Conservation (phyloP, 1,140 invertebrate species). For the Cyphomyrmex costatus region DNA sequence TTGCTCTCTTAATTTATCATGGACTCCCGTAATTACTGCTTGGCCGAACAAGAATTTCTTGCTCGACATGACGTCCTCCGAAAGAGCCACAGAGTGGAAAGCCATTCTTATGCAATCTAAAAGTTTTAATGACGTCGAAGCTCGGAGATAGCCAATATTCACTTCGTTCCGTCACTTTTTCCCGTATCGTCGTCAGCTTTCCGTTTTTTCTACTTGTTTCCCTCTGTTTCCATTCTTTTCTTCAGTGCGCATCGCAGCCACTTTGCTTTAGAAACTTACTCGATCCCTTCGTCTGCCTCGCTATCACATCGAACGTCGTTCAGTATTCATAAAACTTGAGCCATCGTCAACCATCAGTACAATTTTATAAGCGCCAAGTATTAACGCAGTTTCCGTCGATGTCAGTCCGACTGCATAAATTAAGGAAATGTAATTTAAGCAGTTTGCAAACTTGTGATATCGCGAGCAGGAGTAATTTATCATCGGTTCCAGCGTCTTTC, state of each 20-base stretch:
- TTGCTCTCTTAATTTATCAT: slow-evolving; percentile 76
- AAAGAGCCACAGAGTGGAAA: slow-evolving; percentile 69
- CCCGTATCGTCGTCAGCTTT: slow-evolving; percentile 68
- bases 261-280: slow-evolving; percentile 41
- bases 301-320: slow-evolving; percentile 30
- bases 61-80: slow-evolving; percentile 68
- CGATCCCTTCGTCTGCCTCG: background rate
- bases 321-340: slow-evolving; percentile 51
- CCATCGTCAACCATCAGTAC: slow-evolving; percentile 54
- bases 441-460: slow-evolving; percentile 58
- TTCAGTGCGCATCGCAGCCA: slow-evolving; percentile 47
- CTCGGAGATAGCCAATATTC: slow-evolving; percentile 85
- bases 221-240: slow-evolving; percentile 59
- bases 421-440: slow-evolving; percentile 60
- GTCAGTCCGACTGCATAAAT: slow-evolving; percentile 60
- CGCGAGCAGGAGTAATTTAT: slow-evolving; percentile 39
- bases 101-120: slow-evolving; percentile 86
- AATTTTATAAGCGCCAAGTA: slow-evolving; percentile 53
- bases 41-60: slow-evolving; percentile 74
- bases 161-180: slow-evolving; percentile 85
- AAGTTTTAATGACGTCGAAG: slow-evolving; percentile 86
- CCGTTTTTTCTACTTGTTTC: background rate
- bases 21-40: slow-evolving; percentile 77
- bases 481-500: slow-evolving; percentile 11
- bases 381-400: slow-evolving; percentile 51